A percentile compares a stretch with the other conserved stretches of the same genome.
phyloP scores from a whole-genome alignment of 2,113 vertebrate genomes.

The Cervus canadensis region DNA sequence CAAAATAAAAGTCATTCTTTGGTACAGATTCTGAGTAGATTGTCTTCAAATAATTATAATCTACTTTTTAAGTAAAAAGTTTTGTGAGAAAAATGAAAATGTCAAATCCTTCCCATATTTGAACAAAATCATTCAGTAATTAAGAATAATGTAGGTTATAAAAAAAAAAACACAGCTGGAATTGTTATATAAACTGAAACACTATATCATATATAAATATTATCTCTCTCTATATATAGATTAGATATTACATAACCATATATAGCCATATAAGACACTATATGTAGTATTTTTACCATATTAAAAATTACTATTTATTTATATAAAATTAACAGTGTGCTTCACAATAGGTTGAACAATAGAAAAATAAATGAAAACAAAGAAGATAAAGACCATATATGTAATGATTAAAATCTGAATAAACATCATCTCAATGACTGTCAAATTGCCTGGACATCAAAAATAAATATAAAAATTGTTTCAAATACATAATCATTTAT shows the following conservation, averaged over 20 bases:
- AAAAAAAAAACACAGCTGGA: background rate
- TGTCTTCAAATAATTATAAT: background rate
- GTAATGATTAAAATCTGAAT: background rate
- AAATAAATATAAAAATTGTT: background rate
- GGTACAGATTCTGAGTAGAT: background rate
- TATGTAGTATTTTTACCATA: background rate
- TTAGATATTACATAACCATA: background rate
- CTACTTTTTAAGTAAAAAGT: background rate
- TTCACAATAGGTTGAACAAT: background rate
- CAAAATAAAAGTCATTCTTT: background rate
- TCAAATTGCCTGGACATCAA: background rate
- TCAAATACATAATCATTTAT: background rate
- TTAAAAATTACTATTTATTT: background rate
- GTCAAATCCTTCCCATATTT: background rate
- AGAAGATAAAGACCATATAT: background rate
- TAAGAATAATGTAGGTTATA: background rate
- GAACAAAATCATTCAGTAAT: background rate
- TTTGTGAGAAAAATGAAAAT: background rate
- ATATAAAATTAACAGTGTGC: background rate
- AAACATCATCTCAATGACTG: background rate
- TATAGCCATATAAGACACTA: background rate
- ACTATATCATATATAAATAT: background rate
- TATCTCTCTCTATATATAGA: background rate
- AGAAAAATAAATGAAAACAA: background rate
- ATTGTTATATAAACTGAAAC: background rate